Conservation (phyloP, 2,797 vertebrate genomes). For the Tamandua tetradactyla region DNA sequence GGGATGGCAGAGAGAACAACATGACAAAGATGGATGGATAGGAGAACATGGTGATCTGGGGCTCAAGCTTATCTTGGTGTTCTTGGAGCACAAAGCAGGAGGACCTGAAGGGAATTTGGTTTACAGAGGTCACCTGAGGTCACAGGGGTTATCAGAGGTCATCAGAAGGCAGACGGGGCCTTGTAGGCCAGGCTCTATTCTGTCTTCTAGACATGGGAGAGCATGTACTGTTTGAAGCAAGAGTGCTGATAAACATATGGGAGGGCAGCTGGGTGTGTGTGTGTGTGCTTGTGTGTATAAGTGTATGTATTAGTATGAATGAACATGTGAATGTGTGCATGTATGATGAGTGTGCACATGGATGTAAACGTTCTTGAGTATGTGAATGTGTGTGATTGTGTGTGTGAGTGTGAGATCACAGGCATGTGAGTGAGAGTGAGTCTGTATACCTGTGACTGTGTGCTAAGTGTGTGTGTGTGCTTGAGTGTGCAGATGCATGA, state of each 20-base stretch:
- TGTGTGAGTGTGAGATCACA: no score
- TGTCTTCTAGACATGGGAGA: not conserved
- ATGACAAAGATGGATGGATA: fast-evolving
- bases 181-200: no score
- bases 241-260: no score
- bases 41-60: fast-evolving
- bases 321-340: no score
- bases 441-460: no score
- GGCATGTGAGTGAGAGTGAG: no score
- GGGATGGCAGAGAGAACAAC: not conserved
- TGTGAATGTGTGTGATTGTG: no score
- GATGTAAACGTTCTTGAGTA: not conserved
- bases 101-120: fast-evolving
- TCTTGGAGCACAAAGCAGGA: not conserved
- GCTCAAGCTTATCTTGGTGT: fast-evolving
- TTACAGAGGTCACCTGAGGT: not conserved
- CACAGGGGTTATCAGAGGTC: not conserved
- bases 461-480: not conserved
- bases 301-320: not conserved
- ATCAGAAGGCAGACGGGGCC: not conserved
- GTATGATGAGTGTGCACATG: not conserved
- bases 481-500: no score
- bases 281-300: not conserved
- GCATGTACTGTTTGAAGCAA: not conserved
- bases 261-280: no score